Evolutionary conservation across 2,888 invertebrate species (phyloP).

Genomic region (Sarcophaga carnaria): DNA sequence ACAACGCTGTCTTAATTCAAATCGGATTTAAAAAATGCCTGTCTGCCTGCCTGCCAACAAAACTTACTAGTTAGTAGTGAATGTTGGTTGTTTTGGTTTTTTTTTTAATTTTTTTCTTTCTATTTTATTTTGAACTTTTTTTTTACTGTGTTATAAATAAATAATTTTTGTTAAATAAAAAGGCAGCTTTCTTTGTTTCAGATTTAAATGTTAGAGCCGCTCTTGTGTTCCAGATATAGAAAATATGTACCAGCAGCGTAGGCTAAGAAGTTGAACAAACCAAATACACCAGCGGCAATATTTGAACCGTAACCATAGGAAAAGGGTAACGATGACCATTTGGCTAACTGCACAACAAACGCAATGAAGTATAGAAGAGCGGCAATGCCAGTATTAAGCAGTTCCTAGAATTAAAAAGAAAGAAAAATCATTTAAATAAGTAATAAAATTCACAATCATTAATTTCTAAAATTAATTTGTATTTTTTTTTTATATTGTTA

Average conservation of each 20-base stretch:
- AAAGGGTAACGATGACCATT: slow-evolving; percentile 82
- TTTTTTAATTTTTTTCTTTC: slow-evolving; percentile 24
- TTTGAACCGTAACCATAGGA: slow-evolving; percentile 83
- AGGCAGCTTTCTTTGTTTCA: slow-evolving; percentile 17
- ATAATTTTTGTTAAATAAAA: background rate
- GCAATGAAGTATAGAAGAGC: slow-evolving; percentile 89
- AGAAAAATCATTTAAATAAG: background rate
- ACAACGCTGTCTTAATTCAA: background rate
- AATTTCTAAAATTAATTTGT: background rate
- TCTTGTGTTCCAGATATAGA: slow-evolving; percentile 88
- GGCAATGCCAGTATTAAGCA: slow-evolving; percentile 88
- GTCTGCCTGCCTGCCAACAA: background rate
- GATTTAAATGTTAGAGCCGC: slow-evolving; percentile 77
- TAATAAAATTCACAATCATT: background rate
- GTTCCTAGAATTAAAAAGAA: slow-evolving; percentile 85
- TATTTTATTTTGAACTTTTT: background rate
- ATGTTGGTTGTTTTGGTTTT: slow-evolving; percentile 16
- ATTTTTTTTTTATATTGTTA: background rate
- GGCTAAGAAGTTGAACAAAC: slow-evolving; percentile 90
- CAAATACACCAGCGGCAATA: slow-evolving; percentile 92
- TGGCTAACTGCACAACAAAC: slow-evolving; percentile 89
- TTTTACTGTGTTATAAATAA: background rate
- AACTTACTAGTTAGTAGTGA: background rate
- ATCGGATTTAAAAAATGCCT: slow-evolving; percentile 1
- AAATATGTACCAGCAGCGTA: slow-evolving; percentile 90